A percentile compares a stretch with the other conserved stretches of the same genome.
Evolutionary conservation across 1,140 invertebrate species (phyloP).

Genomic region (Zaprionus ghesquierei): DNA sequence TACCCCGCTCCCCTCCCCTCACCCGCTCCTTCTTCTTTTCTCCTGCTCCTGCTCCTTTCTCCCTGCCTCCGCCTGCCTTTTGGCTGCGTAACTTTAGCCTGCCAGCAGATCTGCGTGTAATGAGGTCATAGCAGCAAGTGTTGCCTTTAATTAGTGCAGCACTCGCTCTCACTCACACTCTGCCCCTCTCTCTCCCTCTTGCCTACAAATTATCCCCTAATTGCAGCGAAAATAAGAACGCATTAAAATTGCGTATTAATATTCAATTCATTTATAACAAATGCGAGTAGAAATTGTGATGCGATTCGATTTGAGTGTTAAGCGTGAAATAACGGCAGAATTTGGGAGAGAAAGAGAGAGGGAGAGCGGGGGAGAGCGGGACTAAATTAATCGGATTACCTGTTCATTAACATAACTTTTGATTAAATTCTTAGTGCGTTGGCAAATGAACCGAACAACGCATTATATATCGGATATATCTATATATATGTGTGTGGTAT

Average conservation of each 20-base stretch:
- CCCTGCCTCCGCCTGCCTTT: background rate
- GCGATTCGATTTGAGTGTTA: slow-evolving; percentile 1
- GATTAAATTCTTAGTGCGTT: slow-evolving; percentile 7
- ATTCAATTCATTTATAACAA: background rate
- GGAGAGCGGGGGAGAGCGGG: too few species aligned
- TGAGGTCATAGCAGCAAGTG: slow-evolving; percentile 79
- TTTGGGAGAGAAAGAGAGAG: background rate
- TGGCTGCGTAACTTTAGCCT: slow-evolving; percentile 24
- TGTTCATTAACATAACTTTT: slow-evolving; percentile 18
- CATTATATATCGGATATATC: background rate
- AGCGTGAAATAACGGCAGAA: background rate
- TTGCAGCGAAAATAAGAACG: slow-evolving; percentile 26
- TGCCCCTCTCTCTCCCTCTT: slow-evolving; percentile 21
- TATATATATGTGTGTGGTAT: too few species aligned
- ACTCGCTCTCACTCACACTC: slow-evolving; percentile 7
- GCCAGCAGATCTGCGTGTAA: slow-evolving; percentile 67
- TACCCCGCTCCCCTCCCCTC: background rate
- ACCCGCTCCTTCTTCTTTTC: background rate
- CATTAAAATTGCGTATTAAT: slow-evolving; percentile 1
- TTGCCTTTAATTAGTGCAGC: slow-evolving; percentile 77
- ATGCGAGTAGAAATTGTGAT: background rate
- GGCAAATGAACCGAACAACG: background rate
- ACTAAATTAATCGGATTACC: slow-evolving; percentile 11
- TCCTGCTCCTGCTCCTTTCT: too few species aligned
- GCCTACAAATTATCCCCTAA: slow-evolving; percentile 52